Evolutionary conservation across 1,140 invertebrate species (phyloP).

Genomic region (Halictus rubicundus): DNA sequence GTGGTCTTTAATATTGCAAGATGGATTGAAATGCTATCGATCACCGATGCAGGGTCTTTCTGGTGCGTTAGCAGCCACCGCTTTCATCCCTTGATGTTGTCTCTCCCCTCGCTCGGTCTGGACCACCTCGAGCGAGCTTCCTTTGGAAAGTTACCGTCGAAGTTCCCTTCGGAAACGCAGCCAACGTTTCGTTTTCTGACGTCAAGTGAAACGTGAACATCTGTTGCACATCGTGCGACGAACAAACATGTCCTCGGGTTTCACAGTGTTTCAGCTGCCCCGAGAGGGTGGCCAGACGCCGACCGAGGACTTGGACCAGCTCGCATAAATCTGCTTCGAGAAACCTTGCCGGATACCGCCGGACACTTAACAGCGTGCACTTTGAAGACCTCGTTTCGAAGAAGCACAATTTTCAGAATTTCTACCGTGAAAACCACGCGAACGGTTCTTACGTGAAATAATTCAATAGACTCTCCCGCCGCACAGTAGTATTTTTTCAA

Average conservation of each 20-base stretch:
- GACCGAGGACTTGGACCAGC: too few species aligned
- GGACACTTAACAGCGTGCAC: background rate
- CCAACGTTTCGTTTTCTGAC: background rate
- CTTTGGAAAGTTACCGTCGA: conserved; percentile 1
- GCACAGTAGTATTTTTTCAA: too few species aligned
- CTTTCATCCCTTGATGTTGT: conserved; percentile 44
- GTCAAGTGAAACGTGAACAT: conserved; percentile 36
- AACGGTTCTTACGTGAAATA: too few species aligned
- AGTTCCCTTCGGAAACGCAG: conserved; percentile 17
- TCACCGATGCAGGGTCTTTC: conserved; percentile 24
- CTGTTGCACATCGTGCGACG: conserved; percentile 42
- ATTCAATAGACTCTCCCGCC: too few species aligned
- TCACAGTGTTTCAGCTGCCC: background rate
- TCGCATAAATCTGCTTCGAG: background rate
- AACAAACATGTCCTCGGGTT: background rate
- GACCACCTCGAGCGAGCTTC: too few species aligned
- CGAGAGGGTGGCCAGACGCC: too few species aligned
- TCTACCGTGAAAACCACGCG: too few species aligned
- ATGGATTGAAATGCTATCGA: too few species aligned
- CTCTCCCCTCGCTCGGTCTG: conserved; percentile 7
- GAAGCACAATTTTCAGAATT: too few species aligned
- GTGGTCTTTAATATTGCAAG: too few species aligned
- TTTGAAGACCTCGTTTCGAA: too few species aligned
- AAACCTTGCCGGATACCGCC: too few species aligned
- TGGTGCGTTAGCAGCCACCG: conserved; percentile 38